phyloP scores from a whole-genome alignment of 1,140 invertebrate species.

The Platorchestia sp. region DNA sequence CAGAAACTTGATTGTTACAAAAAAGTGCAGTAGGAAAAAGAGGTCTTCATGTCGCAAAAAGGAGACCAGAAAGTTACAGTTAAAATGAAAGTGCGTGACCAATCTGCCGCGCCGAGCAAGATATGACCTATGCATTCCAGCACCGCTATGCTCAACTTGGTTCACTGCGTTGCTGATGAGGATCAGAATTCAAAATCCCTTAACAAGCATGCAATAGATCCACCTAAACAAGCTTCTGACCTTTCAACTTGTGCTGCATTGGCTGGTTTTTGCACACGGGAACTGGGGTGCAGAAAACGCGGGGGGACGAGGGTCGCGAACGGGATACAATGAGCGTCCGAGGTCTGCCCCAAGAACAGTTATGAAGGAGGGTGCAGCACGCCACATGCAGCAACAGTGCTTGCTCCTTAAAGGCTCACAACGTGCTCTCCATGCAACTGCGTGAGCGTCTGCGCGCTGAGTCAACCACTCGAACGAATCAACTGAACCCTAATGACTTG shows the following conservation, averaged over 20 bases:
- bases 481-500: no score
- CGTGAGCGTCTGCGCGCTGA: neutral
- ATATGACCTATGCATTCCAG: neutral
- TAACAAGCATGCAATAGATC: constrained; percentile 14
- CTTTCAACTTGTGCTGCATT: constrained; percentile 46
- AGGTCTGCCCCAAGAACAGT: constrained; percentile 25
- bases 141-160: neutral
- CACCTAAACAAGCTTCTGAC: constrained; percentile 35
- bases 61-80: neutral
- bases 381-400: neutral
- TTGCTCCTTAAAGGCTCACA: neutral
- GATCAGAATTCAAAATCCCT: neutral
- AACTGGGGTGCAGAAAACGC: neutral
- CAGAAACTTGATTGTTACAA: neutral
- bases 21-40: neutral
- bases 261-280: constrained; percentile 31
- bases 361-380: constrained; percentile 23
- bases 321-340: neutral
- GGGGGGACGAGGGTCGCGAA: constrained; percentile 6
- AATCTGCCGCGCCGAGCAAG: neutral
- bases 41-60: neutral
- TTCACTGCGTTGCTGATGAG: neutral
- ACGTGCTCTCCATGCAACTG: neutral
- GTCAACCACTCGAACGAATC: neutral
- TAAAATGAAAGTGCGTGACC: neutral